A percentile compares a stretch with the other conserved stretches of the same genome.
Evolutionary conservation across 2,113 vertebrate species (phyloP).

Genomic region (Otis tarda): DNA sequence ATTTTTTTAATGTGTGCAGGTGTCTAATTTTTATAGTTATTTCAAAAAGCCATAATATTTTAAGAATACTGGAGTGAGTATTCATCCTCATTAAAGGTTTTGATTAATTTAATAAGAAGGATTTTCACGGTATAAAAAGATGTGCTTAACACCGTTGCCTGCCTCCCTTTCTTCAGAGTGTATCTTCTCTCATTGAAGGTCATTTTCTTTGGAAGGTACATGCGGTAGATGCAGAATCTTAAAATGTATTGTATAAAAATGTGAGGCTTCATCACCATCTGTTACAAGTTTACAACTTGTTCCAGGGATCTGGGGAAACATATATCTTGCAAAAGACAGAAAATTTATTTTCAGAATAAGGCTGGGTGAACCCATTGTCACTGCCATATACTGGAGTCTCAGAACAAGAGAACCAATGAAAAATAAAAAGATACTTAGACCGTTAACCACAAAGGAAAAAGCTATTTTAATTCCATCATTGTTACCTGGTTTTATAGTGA

Average conservation of each 20-base stretch:
- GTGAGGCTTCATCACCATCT: constrained; percentile 78
- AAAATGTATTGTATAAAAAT: constrained; percentile 78
- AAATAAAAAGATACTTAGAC: constrained; percentile 53
- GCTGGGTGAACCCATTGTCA: constrained; percentile 69
- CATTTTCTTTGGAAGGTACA: constrained; percentile 75
- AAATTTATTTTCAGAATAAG: constrained; percentile 74
- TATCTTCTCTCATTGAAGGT: constrained; percentile 70
- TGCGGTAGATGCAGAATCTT: constrained; percentile 71
- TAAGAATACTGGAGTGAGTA: constrained; percentile 10
- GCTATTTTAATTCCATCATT: constrained; percentile 70
- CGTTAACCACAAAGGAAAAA: constrained; percentile 62
- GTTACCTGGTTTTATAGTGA: constrained; percentile 75
- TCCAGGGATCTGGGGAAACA: constrained; percentile 75
- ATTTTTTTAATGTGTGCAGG: background rate
- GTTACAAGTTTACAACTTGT: constrained; percentile 79
- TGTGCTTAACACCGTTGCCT: constrained; percentile 27
- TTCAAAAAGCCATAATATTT: constrained; percentile 12
- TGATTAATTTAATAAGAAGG: constrained; percentile 40
- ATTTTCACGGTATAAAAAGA: constrained; percentile 51
- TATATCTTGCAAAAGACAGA: constrained; percentile 78
- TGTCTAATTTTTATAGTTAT: constrained; percentile 47
- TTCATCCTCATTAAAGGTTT: constrained; percentile 46
- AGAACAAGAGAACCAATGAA: constrained; percentile 66
- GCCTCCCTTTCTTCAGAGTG: constrained; percentile 17
- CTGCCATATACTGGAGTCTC: constrained; percentile 52